Conservation (phyloP, 2,113 vertebrate species). For the Ondatra zibethicus region DNA sequence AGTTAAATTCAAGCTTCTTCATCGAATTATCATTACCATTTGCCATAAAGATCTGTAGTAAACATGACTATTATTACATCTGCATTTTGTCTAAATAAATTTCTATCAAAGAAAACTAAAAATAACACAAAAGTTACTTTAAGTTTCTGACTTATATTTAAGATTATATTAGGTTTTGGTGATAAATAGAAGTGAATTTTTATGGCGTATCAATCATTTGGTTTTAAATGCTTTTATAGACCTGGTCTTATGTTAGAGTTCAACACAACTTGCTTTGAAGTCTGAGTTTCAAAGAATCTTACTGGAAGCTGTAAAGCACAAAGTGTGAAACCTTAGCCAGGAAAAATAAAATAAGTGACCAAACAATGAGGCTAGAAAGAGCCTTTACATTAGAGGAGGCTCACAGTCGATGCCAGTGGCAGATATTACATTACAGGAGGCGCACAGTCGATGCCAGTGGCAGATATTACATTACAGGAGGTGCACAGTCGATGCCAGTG, state of each 20-base stretch:
- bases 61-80: neutral
- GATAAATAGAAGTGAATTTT: conserved; percentile 46
- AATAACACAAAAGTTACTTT: conserved; percentile 27
- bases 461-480: no score
- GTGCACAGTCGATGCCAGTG: no score
- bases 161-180: conserved; percentile 44
- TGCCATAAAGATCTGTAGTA: neutral
- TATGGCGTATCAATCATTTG: conserved; percentile 32
- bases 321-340: conserved; percentile 76
- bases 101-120: conserved; percentile 34
- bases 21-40: neutral
- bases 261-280: conserved; percentile 70
- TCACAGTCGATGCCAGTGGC: no score
- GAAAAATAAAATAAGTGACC: conserved; percentile 83
- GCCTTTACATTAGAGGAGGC: conserved; percentile 64
- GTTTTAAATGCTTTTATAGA: conserved; percentile 57
- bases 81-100: conserved; percentile 34
- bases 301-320: conserved; percentile 70
- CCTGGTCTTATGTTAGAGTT: conserved; percentile 52
- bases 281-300: conserved; percentile 57
- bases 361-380: conserved; percentile 75
- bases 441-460: conserved; percentile 67
- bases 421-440: no score
- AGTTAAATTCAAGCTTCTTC: neutral
- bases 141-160: conserved; percentile 44